phyloP scores from a whole-genome alignment of 35 echinoderm and acorn worm genomes.

The Strongylocentrotus purpuratus region DNA sequence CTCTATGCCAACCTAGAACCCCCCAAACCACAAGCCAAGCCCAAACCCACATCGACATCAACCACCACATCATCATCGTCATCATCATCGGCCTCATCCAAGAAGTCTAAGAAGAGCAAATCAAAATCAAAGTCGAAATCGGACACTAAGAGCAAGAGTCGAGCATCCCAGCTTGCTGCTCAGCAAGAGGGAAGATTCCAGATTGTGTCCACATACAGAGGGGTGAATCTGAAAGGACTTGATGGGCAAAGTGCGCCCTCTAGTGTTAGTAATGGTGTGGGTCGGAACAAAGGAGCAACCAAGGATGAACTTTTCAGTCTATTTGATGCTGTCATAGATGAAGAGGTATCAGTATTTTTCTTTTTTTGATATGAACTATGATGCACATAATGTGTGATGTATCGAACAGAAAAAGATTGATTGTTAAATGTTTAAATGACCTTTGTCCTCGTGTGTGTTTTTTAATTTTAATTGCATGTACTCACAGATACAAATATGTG shows the following conservation, averaged over 20 bases:
- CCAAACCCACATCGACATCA: slow-evolving; percentile 28
- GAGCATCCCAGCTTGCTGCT: slow-evolving; percentile 33
- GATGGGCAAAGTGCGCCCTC: slow-evolving; percentile 45
- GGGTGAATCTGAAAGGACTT: slow-evolving; percentile 31
- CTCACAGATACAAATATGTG: too few relatives aligned
- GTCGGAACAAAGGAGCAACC: neutral
- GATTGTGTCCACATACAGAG: slow-evolving; percentile 29
- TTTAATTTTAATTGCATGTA: too few relatives aligned
- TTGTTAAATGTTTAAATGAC: too few relatives aligned
- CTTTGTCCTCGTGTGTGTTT: too few relatives aligned
- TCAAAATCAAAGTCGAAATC: slow-evolving; percentile 13
- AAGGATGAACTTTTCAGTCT: slow-evolving; percentile 41
- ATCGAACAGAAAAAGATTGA: too few relatives aligned
- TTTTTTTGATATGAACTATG: neutral
- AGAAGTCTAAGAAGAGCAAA: slow-evolving; percentile 27
- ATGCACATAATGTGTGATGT: neutral
- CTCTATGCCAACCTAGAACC: slow-evolving; percentile 50
- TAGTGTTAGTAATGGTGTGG: slow-evolving; percentile 40
- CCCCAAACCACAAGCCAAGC: slow-evolving; percentile 27
- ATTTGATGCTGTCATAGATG: slow-evolving; percentile 34
- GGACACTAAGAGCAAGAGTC: slow-evolving; percentile 41
- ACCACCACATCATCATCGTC: slow-evolving; percentile 32
- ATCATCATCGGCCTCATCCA: neutral
- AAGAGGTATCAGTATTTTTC: neutral
- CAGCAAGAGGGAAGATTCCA: slow-evolving; percentile 35